phyloP scores from a whole-genome alignment of 2,113 vertebrate genomes.

The Chaetodon trifascialis region DNA sequence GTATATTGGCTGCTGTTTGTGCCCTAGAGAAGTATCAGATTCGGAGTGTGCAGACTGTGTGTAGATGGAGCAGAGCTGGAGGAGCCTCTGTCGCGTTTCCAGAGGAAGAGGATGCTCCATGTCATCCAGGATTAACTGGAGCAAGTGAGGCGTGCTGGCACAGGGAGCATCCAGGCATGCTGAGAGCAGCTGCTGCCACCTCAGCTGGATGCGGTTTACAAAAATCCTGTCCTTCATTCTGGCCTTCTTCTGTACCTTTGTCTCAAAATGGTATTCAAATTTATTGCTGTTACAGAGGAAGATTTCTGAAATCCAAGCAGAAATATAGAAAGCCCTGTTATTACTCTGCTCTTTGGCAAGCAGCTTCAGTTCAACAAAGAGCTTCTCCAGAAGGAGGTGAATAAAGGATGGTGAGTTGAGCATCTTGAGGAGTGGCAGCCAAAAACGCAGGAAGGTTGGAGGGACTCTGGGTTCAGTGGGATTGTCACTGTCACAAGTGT shows the following conservation, averaged over 20 bases:
- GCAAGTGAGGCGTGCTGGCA: constrained; percentile 88
- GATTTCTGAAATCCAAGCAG: constrained; percentile 92
- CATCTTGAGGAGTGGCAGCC: constrained; percentile 91
- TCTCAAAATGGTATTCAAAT: constrained; percentile 72
- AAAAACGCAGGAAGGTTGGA: constrained; percentile 88
- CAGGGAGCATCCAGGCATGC: constrained; percentile 91
- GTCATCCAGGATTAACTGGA: constrained; percentile 90
- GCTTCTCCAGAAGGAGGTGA: constrained; percentile 90
- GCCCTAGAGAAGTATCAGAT: constrained; percentile 29
- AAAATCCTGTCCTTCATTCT: constrained; percentile 87
- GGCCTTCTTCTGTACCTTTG: constrained; percentile 77
- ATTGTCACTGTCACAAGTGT: constrained; percentile 63
- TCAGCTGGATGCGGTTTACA: constrained; percentile 83
- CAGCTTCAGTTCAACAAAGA: constrained; percentile 87
- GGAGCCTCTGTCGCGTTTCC: constrained; percentile 87
- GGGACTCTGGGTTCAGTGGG: constrained; percentile 78
- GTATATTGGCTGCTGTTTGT: constrained; percentile 86
- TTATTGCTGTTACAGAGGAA: constrained; percentile 86
- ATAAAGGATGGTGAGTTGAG: constrained; percentile 88
- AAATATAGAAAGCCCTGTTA: constrained; percentile 86
- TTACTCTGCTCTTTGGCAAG: constrained; percentile 75
- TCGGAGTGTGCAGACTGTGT: constrained; percentile 81
- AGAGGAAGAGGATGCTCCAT: constrained; percentile 89
- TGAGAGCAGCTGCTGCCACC: constrained; percentile 90
- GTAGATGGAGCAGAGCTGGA: constrained; percentile 92